A percentile compares a stretch with the other conserved stretches of the same genome.
phyloP scores from a whole-genome alignment of 2,888 invertebrate genomes.

The Thera britannica region DNA sequence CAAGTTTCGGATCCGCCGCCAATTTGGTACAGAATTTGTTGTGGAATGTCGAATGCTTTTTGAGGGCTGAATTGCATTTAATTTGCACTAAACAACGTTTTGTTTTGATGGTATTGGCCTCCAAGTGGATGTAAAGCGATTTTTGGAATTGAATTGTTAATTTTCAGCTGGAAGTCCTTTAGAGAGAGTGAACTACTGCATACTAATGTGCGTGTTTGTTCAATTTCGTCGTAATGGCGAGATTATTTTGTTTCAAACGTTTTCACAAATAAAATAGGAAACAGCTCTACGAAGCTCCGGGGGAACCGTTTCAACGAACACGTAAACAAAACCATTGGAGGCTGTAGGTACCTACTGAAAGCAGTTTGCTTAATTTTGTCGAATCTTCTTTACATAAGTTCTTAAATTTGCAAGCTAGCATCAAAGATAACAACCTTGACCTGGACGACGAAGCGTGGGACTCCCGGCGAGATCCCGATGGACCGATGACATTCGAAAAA shows the following conservation, averaged over 20 bases:
- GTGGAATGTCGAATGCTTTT: slow-evolving; percentile 80
- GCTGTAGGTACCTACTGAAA: slow-evolving; percentile 38
- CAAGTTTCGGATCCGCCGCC: slow-evolving; percentile 70
- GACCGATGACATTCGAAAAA: too few relatives aligned
- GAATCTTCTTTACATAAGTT: not conserved
- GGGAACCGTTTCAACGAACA: slow-evolving; percentile 11
- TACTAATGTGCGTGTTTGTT: slow-evolving; percentile 41
- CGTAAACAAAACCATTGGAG: slow-evolving; percentile 36
- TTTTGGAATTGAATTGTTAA: slow-evolving; percentile 46
- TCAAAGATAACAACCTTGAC: not conserved
- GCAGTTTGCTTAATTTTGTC: slow-evolving; percentile 5
- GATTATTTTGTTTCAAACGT: slow-evolving; percentile 39
- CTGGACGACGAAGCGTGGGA: too few relatives aligned
- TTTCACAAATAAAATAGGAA: slow-evolving; percentile 35
- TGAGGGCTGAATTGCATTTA: slow-evolving; percentile 82
- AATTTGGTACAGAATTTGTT: slow-evolving; percentile 83
- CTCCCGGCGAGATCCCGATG: too few relatives aligned
- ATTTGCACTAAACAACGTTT: slow-evolving; percentile 80
- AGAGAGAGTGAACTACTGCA: slow-evolving; percentile 43
- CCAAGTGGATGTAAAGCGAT: slow-evolving; percentile 51
- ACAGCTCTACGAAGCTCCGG: slow-evolving; percentile 20
- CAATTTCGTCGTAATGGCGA: slow-evolving; percentile 40
- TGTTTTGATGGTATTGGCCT: slow-evolving; percentile 64
- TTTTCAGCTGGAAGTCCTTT: slow-evolving; percentile 42
- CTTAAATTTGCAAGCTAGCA: not conserved